phyloP scores from a whole-genome alignment of 2,113 vertebrate genomes.

The Nesoenas mayeri region DNA sequence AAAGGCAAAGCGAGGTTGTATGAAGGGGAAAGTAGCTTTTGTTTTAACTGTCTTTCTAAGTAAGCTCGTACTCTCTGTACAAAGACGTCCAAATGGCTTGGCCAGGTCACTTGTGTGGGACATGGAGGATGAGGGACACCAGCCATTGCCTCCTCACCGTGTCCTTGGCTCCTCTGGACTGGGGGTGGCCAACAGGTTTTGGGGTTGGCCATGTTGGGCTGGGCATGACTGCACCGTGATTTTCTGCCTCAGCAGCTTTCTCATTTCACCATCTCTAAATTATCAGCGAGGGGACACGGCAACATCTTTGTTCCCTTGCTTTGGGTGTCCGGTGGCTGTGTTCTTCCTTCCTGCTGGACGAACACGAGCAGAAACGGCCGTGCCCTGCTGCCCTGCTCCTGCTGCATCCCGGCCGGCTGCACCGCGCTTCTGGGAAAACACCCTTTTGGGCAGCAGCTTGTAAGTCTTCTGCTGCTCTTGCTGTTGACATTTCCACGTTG shows the following conservation, averaged over 20 bases:
- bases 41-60: background rate
- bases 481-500: fast-evolving
- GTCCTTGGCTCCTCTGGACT: background rate
- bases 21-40: background rate
- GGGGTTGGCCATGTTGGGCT: background rate
- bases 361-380: background rate
- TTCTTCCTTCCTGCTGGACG: background rate
- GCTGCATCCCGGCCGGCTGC: background rate
- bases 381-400: background rate
- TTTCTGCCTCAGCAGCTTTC: background rate
- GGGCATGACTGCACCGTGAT: background rate
- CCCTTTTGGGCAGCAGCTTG: background rate
- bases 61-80: background rate
- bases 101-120: background rate
- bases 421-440: background rate
- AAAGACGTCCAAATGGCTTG: background rate
- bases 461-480: background rate
- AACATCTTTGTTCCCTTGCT: background rate
- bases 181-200: background rate
- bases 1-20: background rate
- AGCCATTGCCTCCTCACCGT: background rate
- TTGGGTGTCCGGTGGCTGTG: background rate
- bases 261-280: background rate
- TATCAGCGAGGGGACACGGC: background rate
- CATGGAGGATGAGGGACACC: background rate